Conservation (phyloP, 2,888 invertebrate species). For the Saturnia pavonia region DNA sequence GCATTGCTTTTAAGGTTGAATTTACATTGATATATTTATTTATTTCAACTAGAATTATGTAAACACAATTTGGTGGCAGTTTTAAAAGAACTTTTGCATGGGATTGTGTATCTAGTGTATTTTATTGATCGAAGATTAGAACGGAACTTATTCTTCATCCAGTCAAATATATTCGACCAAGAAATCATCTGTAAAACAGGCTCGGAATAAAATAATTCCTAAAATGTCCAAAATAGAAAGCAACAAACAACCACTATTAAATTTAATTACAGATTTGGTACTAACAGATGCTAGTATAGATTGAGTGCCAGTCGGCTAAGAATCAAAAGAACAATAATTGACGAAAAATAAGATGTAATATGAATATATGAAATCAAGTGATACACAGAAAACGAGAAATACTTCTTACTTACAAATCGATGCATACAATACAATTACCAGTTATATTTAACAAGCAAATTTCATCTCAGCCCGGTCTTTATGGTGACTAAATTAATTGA, state of each 20-base stretch:
- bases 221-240: neutral
- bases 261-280: neutral
- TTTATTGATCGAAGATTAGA: no score
- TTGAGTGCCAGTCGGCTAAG: no score
- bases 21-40: no score
- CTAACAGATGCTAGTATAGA: neutral
- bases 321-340: neutral
- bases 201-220: neutral
- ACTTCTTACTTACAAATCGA: neutral
- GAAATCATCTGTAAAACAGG: no score
- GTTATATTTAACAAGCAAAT: constrained; percentile 21
- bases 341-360: neutral
- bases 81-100: no score
- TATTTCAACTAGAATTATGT: no score
- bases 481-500: constrained; percentile 26
- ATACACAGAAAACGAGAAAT: neutral
- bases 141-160: neutral
- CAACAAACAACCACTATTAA: neutral
- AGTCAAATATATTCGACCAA: neutral
- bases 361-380: neutral
- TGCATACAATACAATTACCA: neutral
- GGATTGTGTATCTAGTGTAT: no score
- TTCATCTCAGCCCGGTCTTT: constrained; percentile 7
- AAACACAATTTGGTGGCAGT: no score
- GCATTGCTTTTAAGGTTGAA: no score